Evolutionary conservation across 2,888 invertebrate species (phyloP), one percentile per base, ranked within the genome.

Genomic region (Polylopha cassiicola): DNA sequence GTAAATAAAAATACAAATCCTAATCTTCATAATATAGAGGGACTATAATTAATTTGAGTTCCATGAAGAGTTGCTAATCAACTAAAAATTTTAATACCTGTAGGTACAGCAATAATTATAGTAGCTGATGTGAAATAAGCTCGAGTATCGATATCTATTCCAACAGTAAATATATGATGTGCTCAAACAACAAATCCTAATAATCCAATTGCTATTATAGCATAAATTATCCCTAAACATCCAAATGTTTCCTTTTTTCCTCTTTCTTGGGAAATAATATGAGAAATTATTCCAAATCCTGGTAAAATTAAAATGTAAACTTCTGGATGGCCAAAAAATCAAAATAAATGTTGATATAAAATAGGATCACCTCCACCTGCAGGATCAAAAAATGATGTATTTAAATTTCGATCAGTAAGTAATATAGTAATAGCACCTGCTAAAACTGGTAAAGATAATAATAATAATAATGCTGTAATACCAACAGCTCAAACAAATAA

Each of bases 291-390:
- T 0, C 93, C 93, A 87, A 94, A 94, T 73, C 91, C 93, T 0
- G 93, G 93, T 57, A 94, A 64, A 90, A 94, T 93, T 86, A 94
- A 78, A 91, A 94, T 93, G 79, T 94, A 95, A 47, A 94, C 93
- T 89, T 94, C 93, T 5, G 93, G 94, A 38, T 94, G 94, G 0
- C 93, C 94, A 88, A 94, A 95, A 84, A 94, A 94, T 90, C 93
- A 94, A 82, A 95, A 93, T 87, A 94, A 79, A 72, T 94, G 93
- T 89, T 94, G 92, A 37, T 91, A 94, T 53, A 94, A 55, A 78
- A 94, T 89, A 2, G 93, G 93, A 38, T 94, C 93, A 36, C 93
- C 94, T 15, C 93, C 94, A 44, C 92, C 93, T 0, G 89, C 87
- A 0, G 92, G 92, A 18, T 94, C 92, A 88, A 94, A 94, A 74